A percentile compares a stretch with the other conserved stretches of the same genome.
These are phyloP conservation scores for Sphaeridia pumilis DNA, from an alignment of 2,888 invertebrate species.

Conservation along the genomic window DNA sequence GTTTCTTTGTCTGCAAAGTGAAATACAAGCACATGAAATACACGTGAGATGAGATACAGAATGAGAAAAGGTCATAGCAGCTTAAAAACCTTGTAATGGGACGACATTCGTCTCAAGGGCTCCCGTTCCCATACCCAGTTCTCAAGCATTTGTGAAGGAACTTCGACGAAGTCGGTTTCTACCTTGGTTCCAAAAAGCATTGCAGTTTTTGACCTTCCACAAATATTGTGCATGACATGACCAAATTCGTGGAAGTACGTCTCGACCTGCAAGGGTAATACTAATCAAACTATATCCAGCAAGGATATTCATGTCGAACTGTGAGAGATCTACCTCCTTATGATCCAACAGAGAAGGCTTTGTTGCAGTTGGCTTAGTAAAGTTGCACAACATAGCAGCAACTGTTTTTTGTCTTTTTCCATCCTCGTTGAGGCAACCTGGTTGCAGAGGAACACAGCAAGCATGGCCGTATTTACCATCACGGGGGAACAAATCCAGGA, in stretches of 20 bases:
- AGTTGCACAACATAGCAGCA: slow-evolving; percentile 45
- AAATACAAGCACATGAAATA: too few relatives aligned
- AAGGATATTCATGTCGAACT: too few relatives aligned
- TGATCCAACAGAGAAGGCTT: slow-evolving; percentile 43
- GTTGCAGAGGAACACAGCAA: slow-evolving; percentile 42
- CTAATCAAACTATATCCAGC: too few relatives aligned
- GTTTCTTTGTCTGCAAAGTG: slow-evolving; percentile 33
- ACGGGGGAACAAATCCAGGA: slow-evolving; percentile 43
- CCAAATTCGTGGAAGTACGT: slow-evolving; percentile 47
- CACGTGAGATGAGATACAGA: too few relatives aligned
- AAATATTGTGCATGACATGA: slow-evolving; percentile 46
- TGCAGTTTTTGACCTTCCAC: slow-evolving; percentile 41
- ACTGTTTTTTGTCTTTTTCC: slow-evolving; percentile 39
- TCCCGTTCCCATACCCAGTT: slow-evolving; percentile 46
- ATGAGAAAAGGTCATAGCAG: too few relatives aligned
- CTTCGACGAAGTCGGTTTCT: slow-evolving; percentile 43
- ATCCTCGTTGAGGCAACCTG: slow-evolving; percentile 26
- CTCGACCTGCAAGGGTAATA: too few relatives aligned
- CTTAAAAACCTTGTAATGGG: slow-evolving; percentile 40
- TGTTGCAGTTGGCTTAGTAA: slow-evolving; percentile 42
- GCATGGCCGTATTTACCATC: slow-evolving; percentile 46
- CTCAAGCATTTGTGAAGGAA: slow-evolving; percentile 38
- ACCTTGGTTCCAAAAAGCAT: slow-evolving; percentile 43
- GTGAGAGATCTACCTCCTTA: too few relatives aligned
- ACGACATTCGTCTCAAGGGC: slow-evolving; percentile 42